A percentile compares a stretch with the other conserved stretches of the same genome.
Conservation (phyloP, 2,113 vertebrate genomes). For the Taurulus bubalis region DNA sequence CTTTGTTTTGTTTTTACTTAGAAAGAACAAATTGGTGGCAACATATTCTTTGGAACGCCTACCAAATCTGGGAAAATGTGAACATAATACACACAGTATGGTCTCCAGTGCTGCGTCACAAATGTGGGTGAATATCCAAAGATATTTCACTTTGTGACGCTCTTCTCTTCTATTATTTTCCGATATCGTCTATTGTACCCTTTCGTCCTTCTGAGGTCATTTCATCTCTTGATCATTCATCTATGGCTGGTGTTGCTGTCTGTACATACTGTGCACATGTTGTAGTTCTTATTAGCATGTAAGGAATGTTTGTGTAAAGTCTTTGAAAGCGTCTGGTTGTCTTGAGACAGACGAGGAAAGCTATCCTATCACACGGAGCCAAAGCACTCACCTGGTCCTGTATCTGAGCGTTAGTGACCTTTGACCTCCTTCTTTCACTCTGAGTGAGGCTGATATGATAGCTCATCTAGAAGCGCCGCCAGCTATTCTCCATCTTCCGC, state of each 20-base stretch:
- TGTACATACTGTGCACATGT: neutral
- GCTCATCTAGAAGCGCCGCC: constrained; percentile 30
- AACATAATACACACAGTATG: too few species aligned
- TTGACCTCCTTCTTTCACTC: constrained; percentile 30
- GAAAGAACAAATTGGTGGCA: neutral
- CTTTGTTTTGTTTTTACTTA: neutral
- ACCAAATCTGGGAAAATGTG: too few species aligned
- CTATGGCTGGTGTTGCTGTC: neutral
- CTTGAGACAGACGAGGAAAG: neutral
- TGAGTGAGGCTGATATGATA: constrained; percentile 47
- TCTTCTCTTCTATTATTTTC: neutral
- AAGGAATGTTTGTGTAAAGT: neutral
- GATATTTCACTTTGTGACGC: neutral
- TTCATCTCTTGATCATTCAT: neutral
- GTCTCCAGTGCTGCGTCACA: too few species aligned
- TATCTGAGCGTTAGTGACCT: constrained; percentile 25
- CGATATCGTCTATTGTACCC: neutral
- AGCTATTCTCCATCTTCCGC: constrained; percentile 26
- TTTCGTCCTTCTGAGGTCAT: neutral
- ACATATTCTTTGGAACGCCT: neutral
- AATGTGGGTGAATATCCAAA: neutral
- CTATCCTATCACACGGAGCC: too few species aligned
- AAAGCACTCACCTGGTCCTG: constrained; percentile 17
- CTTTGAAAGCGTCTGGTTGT: neutral
- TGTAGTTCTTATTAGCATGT: neutral